Evolutionary conservation across 2,888 invertebrate genomes (phyloP), one percentile per base, ranked within the genome.

Genomic region (Aleiodes leptofemur): DNA sequence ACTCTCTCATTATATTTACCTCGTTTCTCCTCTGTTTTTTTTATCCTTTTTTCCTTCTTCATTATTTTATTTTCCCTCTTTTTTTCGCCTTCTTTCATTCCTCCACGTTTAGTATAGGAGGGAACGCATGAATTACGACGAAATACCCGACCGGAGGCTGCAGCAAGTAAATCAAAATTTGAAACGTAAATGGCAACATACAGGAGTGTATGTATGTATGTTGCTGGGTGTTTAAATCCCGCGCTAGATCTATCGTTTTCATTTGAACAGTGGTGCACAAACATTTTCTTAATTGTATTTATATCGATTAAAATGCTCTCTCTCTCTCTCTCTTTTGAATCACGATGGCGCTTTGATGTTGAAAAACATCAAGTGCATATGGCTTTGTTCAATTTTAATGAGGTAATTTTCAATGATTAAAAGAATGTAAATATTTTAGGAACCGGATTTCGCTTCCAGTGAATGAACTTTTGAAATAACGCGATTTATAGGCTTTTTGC

Each of bases 111-210:
- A 61, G 38, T 74, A 38, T 51, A 68, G 7, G 38, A 72, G 70
- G 71, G 74, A 76, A 78, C 68, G 16, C 61, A 75, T 80, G 78
- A 79, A 80, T 81, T 78, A 81, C 81, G 80, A 76, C 73, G 74
- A 79, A 61, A 68, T 70, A 69, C 55, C 61, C 74, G 53, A 6
- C n/a, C 77, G 70, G 73, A 73, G 78, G 77, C 78, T 74, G 81
- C 75, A 61, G 77, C 74, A 78, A 78, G 78, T 82, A 82, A 82
- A 81, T 82, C 79, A 82, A 82, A 82, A 79, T 79, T 79, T 79
- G 78, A 81, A 81, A 77, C 74, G 70, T 73, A 78, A 80, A 79
- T 73, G 72, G 53, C 61, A 51, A 9, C 50, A 55, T 57, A 34
- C 74, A 48, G 74, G 34, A 34, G 34, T 34, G 43, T 43, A 23